Percentiles rank a stretch among this genome's conserved stretches.
Conservation (phyloP, 2,888 invertebrate genomes). For the Busseola fusca region DNA sequence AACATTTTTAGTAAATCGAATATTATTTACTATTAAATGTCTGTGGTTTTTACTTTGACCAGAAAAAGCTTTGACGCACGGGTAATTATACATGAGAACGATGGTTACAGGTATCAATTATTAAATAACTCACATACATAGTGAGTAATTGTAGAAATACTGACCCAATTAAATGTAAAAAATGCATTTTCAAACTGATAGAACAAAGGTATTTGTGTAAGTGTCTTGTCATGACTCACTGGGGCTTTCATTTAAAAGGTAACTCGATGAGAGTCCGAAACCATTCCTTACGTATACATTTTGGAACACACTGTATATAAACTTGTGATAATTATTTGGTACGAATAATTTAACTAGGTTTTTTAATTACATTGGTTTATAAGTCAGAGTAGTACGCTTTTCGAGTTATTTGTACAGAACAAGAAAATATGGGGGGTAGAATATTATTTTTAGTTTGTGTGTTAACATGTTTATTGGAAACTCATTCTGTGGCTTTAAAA, state of each 20-base stretch:
- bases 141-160: constrained; percentile 70
- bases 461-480: constrained; percentile 58
- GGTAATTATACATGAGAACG: not conserved
- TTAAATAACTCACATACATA: constrained; percentile 10
- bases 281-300: constrained; percentile 54
- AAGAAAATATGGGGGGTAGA: constrained; percentile 33
- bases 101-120: not conserved
- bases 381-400: constrained; percentile 7
- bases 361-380: constrained; percentile 19
- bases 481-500: constrained; percentile 74
- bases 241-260: constrained; percentile 77
- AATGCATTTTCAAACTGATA: constrained; percentile 55
- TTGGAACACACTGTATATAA: constrained; percentile 68
- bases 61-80: not conserved
- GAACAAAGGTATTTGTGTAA: constrained; percentile 67
- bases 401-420: not conserved
- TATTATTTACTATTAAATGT: not conserved
- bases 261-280: constrained; percentile 41
- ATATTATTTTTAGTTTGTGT: constrained; percentile 47
- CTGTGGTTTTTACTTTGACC: not conserved
- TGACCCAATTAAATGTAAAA: constrained; percentile 67
- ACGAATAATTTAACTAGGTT: constrained; percentile 15
- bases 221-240: constrained; percentile 74
- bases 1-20: constrained; percentile 1
- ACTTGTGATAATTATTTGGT: constrained; percentile 42